Percentiles rank a stretch among this genome's conserved stretches.
phyloP scores from a whole-genome alignment of 2,797 vertebrate genomes.

The Antennarius maculatus region DNA sequence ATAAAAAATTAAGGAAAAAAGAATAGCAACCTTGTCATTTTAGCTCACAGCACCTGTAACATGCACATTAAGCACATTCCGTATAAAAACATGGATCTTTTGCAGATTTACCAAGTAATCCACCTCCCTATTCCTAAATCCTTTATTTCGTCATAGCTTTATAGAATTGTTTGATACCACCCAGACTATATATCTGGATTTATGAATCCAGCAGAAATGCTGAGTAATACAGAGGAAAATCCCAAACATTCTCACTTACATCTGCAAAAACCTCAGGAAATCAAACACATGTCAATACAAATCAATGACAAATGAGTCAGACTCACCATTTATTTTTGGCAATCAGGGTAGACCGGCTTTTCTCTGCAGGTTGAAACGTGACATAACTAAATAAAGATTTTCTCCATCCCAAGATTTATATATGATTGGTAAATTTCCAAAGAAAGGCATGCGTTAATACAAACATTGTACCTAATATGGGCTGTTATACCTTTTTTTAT shows the following conservation, averaged over 20 bases:
- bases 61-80: neutral
- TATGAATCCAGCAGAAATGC: slow-evolving; percentile 2
- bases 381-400: slow-evolving; percentile 63
- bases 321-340: slow-evolving; percentile 72
- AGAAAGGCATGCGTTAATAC: slow-evolving; percentile 34
- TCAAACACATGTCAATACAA: slow-evolving; percentile 62
- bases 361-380: slow-evolving; percentile 44
- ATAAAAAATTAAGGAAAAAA: too few species aligned
- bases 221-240: slow-evolving; percentile 56
- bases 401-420: slow-evolving; percentile 49
- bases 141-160: neutral
- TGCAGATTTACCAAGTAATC: neutral
- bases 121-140: neutral
- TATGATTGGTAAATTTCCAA: slow-evolving; percentile 38
- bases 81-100: neutral
- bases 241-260: slow-evolving; percentile 30
- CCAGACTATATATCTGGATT: neutral
- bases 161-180: neutral
- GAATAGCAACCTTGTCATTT: too few species aligned
- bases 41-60: too few species aligned
- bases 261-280: slow-evolving; percentile 42
- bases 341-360: slow-evolving; percentile 59
- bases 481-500: slow-evolving; percentile 28
- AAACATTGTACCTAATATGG: slow-evolving; percentile 33
- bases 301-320: slow-evolving; percentile 68